Evolutionary conservation across 2,797 vertebrate genomes (phyloP), one percentile per base, ranked within the genome.

Genomic region (Mus caroli): DNA sequence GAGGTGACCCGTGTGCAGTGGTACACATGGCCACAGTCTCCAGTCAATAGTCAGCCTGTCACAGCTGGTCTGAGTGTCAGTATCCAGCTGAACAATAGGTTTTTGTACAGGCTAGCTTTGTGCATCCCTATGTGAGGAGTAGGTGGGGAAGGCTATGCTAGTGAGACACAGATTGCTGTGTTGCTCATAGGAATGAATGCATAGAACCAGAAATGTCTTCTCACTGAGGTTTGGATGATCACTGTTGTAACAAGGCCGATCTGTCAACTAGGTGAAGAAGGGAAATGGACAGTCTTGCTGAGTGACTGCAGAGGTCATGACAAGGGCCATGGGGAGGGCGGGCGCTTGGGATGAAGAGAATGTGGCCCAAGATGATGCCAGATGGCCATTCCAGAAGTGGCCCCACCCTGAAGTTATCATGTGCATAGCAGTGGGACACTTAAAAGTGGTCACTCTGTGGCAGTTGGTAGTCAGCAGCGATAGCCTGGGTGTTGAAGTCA

Each of bases 371-470:
- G 6, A 31, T 56, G 56, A 73, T 13, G 7, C 1, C 14, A 1
- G 22, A 8, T 17, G 3, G 24, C 43, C 34, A 2, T 20, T 6
- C 24, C 34, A 84, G 75, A 89, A 67, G 31, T 6, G 2, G 9
- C 31, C 52, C 2, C 9, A 26, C 5, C 1, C 20, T 12, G 52
- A 24, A 13, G 56, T 60, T 3, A 4, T 34, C 31, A 2, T 1
- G 0, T 9, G 2, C 15, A 4, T 0, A 6, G 56, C 28, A 62
- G 26, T 20, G 6, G 6, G 71, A 2, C 10, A 31, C 75, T 13
- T 20, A 78, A 5, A 20, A 19, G 5, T 22, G 0, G 43, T 22
- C 1, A 1, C 12, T 24, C 1, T 0, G 0, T 37, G 34, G 67
- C 76, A 54, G 83, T 43, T 17, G 37, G 78, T 34, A n/a, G 14